Conservation (phyloP, 2,888 invertebrate genomes). For the Drosophila kuntzei region DNA sequence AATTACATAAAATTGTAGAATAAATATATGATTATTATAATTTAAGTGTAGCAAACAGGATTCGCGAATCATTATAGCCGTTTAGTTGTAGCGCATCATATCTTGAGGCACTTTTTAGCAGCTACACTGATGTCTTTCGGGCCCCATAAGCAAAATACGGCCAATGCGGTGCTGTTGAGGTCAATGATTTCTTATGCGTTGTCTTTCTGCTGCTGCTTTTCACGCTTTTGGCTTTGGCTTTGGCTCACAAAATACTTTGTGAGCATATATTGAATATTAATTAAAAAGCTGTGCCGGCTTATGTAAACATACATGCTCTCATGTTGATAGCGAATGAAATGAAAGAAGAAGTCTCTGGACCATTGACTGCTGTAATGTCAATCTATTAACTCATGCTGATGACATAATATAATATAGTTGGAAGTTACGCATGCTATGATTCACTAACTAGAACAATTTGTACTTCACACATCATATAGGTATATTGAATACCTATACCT, state of each 20-base stretch:
- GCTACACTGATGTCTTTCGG: slow-evolving; percentile 44
- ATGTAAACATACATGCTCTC: slow-evolving; percentile 58
- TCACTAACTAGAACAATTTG: slow-evolving; percentile 11
- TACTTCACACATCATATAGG: slow-evolving; percentile 2
- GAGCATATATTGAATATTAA: slow-evolving; percentile 73
- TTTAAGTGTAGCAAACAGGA: slow-evolving; percentile 1
- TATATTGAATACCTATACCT: background rate
- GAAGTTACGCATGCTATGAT: slow-evolving; percentile 25
- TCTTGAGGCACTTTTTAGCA: slow-evolving; percentile 41
- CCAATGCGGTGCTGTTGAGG: slow-evolving; percentile 71
- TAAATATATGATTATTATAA: background rate
- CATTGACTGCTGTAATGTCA: slow-evolving; percentile 59
- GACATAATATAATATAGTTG: slow-evolving; percentile 52
- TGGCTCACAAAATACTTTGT: slow-evolving; percentile 31
- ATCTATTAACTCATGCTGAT: slow-evolving; percentile 50
- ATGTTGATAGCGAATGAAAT: slow-evolving; percentile 25
- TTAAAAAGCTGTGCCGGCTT: slow-evolving; percentile 58
- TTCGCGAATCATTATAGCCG: slow-evolving; percentile 17
- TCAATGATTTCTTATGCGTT: slow-evolving; percentile 75
- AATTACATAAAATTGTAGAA: background rate
- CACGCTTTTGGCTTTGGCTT: slow-evolving; percentile 53
- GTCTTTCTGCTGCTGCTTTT: slow-evolving; percentile 63
- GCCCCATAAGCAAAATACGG: slow-evolving; percentile 73
- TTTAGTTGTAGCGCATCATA: slow-evolving; percentile 28
- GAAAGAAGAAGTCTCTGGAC: slow-evolving; percentile 41